Percentiles rank a stretch among this genome's conserved stretches.
Conservation (phyloP, 2,113 vertebrate genomes). For the Tragelaphus strepsiceros region DNA sequence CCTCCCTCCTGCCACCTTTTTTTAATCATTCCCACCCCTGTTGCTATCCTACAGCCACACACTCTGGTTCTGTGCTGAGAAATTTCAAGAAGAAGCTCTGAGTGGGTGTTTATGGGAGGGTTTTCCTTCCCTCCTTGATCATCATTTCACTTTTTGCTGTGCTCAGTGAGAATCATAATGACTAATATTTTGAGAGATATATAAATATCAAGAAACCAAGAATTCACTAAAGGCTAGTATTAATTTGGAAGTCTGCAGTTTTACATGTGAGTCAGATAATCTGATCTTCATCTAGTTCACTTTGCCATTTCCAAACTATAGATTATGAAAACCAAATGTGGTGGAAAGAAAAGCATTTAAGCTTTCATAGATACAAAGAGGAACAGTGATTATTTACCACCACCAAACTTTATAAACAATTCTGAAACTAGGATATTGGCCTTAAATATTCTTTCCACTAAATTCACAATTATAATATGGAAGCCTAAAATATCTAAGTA, state of each 20-base stretch:
- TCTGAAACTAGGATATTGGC: background rate
- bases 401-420: background rate
- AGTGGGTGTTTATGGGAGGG: background rate
- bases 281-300: background rate
- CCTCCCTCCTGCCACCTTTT: rapidly evolving
- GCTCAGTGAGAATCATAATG: background rate
- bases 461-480: background rate
- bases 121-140: background rate
- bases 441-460: background rate
- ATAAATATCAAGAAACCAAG: background rate
- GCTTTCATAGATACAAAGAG: background rate
- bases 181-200: background rate
- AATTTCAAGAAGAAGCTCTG: background rate
- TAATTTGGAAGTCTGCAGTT: background rate
- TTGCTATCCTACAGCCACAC: rapidly evolving
- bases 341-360: background rate
- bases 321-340: background rate
- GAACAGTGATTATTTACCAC: background rate
- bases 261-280: background rate
- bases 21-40: background rate
- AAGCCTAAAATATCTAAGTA: background rate
- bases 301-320: background rate
- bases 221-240: background rate
- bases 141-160: background rate
- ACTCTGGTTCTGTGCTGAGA: background rate